Evolutionary conservation across 2,113 vertebrate species (phyloP).

Genomic region (Equus przewalskii): DNA sequence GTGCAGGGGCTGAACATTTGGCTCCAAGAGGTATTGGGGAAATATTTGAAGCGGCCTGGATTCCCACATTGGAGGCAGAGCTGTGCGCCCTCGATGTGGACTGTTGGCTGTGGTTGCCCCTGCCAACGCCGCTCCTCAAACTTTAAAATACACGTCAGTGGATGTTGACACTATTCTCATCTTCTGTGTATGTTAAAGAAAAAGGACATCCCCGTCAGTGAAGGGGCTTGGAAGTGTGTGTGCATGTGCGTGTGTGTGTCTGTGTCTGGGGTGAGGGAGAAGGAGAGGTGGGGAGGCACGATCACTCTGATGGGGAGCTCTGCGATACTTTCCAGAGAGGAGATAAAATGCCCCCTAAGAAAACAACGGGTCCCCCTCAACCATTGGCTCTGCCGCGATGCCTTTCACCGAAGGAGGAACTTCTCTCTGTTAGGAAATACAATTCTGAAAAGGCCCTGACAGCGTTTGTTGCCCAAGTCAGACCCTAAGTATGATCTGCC

Average conservation of each 20-base stretch:
- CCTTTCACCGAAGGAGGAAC: not conserved
- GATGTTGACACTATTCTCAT: not conserved
- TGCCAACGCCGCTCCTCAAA: slow-evolving; percentile 56
- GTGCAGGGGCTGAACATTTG: not conserved
- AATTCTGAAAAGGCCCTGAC: not conserved
- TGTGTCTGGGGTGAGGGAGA: not conserved
- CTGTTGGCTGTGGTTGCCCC: slow-evolving; percentile 55
- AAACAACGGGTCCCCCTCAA: not conserved
- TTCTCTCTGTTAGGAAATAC: not conserved
- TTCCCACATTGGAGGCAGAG: not conserved
- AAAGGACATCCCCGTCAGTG: not conserved
- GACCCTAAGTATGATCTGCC: not conserved
- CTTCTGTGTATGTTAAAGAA: not conserved
- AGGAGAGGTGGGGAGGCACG: not conserved
- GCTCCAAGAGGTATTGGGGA: slow-evolving; percentile 58
- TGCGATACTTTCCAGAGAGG: not conserved
- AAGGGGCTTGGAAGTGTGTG: not conserved
- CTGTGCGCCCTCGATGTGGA: not conserved
- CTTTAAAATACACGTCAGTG: not conserved
- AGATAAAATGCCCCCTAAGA: slow-evolving; percentile 32
- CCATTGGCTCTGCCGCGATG: not conserved
- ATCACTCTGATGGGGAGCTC: not conserved
- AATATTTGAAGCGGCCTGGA: slow-evolving; percentile 65
- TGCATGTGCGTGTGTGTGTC: not conserved
- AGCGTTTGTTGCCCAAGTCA: not conserved